Conservation (phyloP, 2,888 invertebrate genomes). For the Cheilosia vulpina region DNA sequence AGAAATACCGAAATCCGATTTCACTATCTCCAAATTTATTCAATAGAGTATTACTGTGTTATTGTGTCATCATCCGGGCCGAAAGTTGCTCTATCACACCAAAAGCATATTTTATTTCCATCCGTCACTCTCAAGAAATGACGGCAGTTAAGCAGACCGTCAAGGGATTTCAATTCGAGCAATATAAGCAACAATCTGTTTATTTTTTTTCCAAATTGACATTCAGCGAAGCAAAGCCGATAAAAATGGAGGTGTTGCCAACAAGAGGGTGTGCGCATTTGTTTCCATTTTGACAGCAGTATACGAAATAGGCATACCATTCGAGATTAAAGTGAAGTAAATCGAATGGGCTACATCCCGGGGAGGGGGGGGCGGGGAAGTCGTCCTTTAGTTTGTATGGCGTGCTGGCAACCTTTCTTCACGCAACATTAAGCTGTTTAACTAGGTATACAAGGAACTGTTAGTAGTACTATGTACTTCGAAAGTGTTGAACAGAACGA, state of each 20-base stretch:
- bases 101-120: constrained; percentile 25
- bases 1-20: constrained; percentile 18
- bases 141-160: background rate
- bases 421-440: constrained; percentile 47
- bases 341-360: constrained; percentile 50
- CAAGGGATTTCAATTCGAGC: constrained; percentile 43
- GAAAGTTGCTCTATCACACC: constrained; percentile 25
- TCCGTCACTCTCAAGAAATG: background rate
- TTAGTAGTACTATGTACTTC: background rate
- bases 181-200: constrained; percentile 24
- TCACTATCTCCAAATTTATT: constrained; percentile 29
- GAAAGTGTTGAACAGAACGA: constrained; percentile 15
- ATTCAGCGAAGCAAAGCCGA: constrained; percentile 6
- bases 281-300: background rate
- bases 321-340: constrained; percentile 53
- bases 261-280: background rate
- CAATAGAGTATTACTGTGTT: constrained; percentile 23
- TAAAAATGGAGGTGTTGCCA: background rate
- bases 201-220: constrained; percentile 12
- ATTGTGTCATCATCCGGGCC: constrained; percentile 20
- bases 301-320: constrained; percentile 11
- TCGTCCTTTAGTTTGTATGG: constrained; percentile 7
- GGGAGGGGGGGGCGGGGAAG: constrained; percentile 41
- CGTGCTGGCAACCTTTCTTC: constrained; percentile 30
- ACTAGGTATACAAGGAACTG: background rate